These are phyloP conservation scores for Anhinga anhinga DNA, from an alignment of 2,113 vertebrate species.

Conservation along the genomic window DNA sequence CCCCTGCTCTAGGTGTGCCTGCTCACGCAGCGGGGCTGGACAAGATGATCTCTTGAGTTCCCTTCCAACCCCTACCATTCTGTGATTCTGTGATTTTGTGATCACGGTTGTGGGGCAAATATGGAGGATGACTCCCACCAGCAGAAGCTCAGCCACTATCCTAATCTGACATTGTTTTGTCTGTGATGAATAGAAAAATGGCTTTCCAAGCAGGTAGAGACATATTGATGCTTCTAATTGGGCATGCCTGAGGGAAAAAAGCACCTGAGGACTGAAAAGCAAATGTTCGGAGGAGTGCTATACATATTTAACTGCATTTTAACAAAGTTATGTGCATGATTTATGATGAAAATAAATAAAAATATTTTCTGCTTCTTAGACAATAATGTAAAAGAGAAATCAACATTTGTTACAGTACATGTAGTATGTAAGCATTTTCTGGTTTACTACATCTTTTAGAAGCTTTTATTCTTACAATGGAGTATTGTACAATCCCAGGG, in stretches of 20 bases:
- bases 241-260: background rate
- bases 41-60: no score
- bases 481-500: background rate
- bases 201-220: background rate
- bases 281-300: background rate
- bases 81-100: no score
- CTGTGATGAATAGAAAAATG: background rate
- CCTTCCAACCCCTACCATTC: no score
- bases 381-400: background rate
- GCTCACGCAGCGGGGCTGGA: no score
- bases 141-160: background rate
- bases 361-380: background rate
- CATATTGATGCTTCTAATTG: background rate
- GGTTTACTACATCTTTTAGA: background rate
- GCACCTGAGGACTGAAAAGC: background rate
- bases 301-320: background rate
- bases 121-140: background rate
- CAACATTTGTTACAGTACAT: background rate
- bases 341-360: background rate
- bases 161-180: background rate
- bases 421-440: background rate
- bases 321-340: background rate
- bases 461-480: background rate
- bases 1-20: no score
- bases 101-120: background rate